Evolutionary conservation across 2,888 invertebrate genomes (phyloP), one percentile per base, ranked within the genome.

Genomic region (Erebia aethiops): DNA sequence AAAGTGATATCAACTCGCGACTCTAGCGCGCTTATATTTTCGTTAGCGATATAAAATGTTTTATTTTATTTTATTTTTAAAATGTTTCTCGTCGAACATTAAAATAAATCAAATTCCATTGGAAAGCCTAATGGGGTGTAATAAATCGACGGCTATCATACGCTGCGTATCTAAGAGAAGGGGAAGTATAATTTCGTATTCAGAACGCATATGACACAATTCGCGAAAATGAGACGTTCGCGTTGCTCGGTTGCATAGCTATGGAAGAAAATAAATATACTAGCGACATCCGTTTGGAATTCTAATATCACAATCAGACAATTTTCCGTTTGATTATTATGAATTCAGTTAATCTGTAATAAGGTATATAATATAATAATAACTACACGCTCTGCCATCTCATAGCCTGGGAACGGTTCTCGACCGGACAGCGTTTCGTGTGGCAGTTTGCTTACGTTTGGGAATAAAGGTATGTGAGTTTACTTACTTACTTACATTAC

Each of bases 171-270:
- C 81, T 80, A 80, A 80, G 81, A 80, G 79, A 83, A 82, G 84
- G 85, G 85, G 84, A 82, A 79, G 79, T 74, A 83, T 83, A 83
- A 87, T 89, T 84, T 78, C 72, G 81, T 87, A 90, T 91, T 89
- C 90, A 76, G 77, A 75, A 74, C 88, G 82, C 90, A 87, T 82
- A 79, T 79, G 79, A 76, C 82, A 80, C 81, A 84, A 87, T 87
- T 84, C 82, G 86, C 80, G 85, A 84, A 85, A 88, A 87, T 87
- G 86, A 87, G 85, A 82, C 70, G 70, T 35, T 35, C 35, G 35
- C 5, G 35, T 67, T 66, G 71, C 70, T 71, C 67, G 71, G 72
- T 70, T 75, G 76, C 71, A 74, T 75, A 51, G 57, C 72, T 66
- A 67, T 74, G 62, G 67, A 71, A 66, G 67, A 65, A 74, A 71